These are phyloP conservation scores for Microtus pennsylvanicus DNA, from an alignment of 2,113 vertebrate species.

Conservation along the genomic window DNA sequence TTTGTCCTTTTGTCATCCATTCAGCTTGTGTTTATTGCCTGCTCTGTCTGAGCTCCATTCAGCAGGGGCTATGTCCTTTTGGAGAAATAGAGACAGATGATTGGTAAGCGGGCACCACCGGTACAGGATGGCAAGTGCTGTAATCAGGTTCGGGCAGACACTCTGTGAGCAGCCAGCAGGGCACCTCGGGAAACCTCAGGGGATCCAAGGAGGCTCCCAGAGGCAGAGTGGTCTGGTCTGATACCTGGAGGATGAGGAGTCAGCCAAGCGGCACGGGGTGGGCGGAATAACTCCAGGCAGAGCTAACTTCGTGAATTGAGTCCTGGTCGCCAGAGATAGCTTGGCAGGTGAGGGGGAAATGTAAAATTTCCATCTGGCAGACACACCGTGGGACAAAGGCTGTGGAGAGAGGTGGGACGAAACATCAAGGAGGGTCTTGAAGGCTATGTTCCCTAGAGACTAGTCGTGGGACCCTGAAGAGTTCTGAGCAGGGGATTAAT, in stretches of 20 bases:
- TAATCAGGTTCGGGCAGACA: conserved; percentile 12
- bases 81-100: background rate
- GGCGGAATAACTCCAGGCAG: background rate
- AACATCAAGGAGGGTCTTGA: background rate
- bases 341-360: background rate
- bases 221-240: conserved; percentile 11
- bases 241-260: background rate
- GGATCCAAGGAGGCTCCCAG: background rate
- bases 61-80: background rate
- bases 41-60: conserved; percentile 19
- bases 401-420: background rate
- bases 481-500: background rate
- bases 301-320: background rate
- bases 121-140: background rate
- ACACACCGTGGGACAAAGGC: background rate
- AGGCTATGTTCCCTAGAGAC: background rate
- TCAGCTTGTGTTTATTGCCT: background rate
- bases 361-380: background rate
- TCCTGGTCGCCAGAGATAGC: conserved; percentile 16
- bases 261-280: background rate
- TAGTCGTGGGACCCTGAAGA: background rate
- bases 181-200: background rate
- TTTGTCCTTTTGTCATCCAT: conserved; percentile 50
- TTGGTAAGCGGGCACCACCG: background rate
- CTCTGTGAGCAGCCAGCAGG: background rate